Evolutionary conservation across 2,888 invertebrate species (phyloP), one percentile per base, ranked within the genome.

Genomic region (Ophonus ardosiacus): DNA sequence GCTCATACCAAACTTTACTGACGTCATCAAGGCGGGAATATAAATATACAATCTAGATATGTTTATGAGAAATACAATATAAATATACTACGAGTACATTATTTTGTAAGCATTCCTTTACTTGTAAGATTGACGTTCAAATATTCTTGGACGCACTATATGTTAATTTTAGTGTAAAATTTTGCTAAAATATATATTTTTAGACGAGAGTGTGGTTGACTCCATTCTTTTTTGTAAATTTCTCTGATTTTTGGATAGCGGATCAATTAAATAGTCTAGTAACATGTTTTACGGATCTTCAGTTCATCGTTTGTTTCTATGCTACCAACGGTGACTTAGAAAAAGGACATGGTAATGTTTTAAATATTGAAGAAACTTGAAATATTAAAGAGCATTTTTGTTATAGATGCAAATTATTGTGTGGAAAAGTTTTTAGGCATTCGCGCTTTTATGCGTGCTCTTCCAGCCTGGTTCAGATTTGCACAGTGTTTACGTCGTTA

Each of bases 171-270:
- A 31, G 38, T 31, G 6, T 38, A 68, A 68, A 6, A 38, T 84
- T 68, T 31, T 51, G 13, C 13, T 13, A 68, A n/a, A 15, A 1
- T n/a, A 31, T 43, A 43, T 17, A 86, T 86, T 92, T 92, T 81
- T 90, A 97, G 97, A 96, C 95, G 86, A 94, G 97, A 83, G 96
- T 98, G 87, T 89, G 98, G 71, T 94, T 96, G 51, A 98, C 99
- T 0, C 99, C 99, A 18, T 98, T 98, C 90, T 96, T 97, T 90
- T 97, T 97, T 87, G 99, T 99, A 7, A 94, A 96, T 63, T 99
- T 99, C 90, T 98, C 99, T 24, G 99, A 99, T 92, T 99, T 99
- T 94, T 99, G 99, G 99, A 94, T 99, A 90, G 99, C 98, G 5
- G 99, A 99, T 93, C 99, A 99, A 91, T 93, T 99, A 89, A 99